Evolutionary conservation across 2,797 vertebrate species (phyloP), one percentile per base, ranked within the genome.

Genomic region (Synaphobranchus kaupii): DNA sequence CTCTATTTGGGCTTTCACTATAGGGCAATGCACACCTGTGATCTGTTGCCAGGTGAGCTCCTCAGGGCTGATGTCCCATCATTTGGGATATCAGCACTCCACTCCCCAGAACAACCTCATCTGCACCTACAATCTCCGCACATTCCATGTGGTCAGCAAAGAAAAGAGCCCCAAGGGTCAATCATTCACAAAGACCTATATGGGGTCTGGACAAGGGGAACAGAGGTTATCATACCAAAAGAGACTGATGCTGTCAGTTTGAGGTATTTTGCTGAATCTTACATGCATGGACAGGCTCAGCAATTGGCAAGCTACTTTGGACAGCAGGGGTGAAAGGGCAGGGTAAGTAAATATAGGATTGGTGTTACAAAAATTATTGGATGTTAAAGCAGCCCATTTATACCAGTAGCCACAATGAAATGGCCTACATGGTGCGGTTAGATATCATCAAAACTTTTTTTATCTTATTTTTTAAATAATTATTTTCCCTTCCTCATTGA

Each of bases 191-290:
- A 39, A 81, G 20, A 2, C 47, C n/a, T 50, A 50, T n/a, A 48
- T n/a, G 47, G 78, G 47, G 47, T 81, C 78, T 10, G 47, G 78
- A n/a, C 28, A 12, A 22, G 7, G 28, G 34, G 44, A n/a, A 1
- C 78, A 81, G 4, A 47, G 47, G 44, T 81, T 81, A 81, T 81
- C 78, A 50, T 81, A 50, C 22, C 78, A 50, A 48, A 81, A 81
- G 20, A 81, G 2, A 22, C 39, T 13, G 39, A 39, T 22, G 17
- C 76, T 44, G 48, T 81, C 17, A n/a, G 22, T 34, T 81, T 28
- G 78, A 13, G 78, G 5, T 50, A 34, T 81, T 39, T 81, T 50
- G 10, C 44, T 81, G 20, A 76, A 28, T 10, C 22, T 17, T 4
- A 15, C 71, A 76, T 39, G 71, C 28, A 34, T 15, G 71, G 31